Base-by-base conservation (phyloP, 2,797 vertebrate genomes). In the Anguilla obscura region DNA sequence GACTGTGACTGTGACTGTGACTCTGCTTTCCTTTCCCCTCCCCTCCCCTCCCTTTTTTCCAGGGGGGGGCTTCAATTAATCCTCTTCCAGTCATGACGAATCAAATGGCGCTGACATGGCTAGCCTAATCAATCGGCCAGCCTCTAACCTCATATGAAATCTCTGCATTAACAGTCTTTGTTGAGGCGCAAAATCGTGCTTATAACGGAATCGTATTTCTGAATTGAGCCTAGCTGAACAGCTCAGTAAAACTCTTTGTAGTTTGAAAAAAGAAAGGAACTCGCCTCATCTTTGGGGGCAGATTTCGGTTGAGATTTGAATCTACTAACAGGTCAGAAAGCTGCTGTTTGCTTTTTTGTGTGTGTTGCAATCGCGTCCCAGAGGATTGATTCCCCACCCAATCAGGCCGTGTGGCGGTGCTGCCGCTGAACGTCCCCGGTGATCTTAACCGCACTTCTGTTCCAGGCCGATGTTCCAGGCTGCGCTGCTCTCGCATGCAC, bases 121-220 rank as follows among this genome's bases (percentile, higher is more conserved):
- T 84, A 71, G 45, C 63, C 87, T 91, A 91, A 90, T 91, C 88
- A 89, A 91, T 93, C 90, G 93, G 90, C 52, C 91, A 91, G 90
- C 92, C 90, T 30, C 92, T 94, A 91, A 94, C 92, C 89, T 71
- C 58, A 87, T 0, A 79, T n/a, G 14, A n/a, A 69, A 84, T 84
- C 63, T 48, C 84, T 60, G 10, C 21, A 63, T 8, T 85, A 0
- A 36, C 56, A 58, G 56, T 14, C 3, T 2, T 54, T 14, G 9
- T 54, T 54, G 52, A 1, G 16, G 14, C 56, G 3, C 56, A 58
- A 58, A 58, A 58, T 21, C 2, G 3, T 3, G 56, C 56, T 3
- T 58, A 3, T 16, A 58, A 58, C 1, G 2, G 9, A 52, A 52
- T 24, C 54, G 36, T 30, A 27, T 10, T 74, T 74, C 30, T 36